phyloP scores from a whole-genome alignment of 2,113 vertebrate species.

The Ciconia stormi region DNA sequence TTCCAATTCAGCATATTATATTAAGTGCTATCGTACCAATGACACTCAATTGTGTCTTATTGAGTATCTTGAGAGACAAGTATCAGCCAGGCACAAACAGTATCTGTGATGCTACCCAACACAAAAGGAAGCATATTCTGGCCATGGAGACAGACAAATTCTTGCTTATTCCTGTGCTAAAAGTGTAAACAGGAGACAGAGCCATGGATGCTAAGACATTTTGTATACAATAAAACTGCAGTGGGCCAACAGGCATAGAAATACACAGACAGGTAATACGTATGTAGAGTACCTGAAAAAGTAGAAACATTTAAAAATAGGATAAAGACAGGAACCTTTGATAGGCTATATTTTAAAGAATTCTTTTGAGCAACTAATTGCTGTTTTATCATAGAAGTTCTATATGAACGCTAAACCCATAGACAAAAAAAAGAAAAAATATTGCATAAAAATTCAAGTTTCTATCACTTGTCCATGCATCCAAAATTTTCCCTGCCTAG shows the following conservation, averaged over 20 bases:
- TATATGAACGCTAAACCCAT: not conserved
- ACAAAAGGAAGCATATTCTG: not conserved
- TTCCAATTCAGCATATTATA: conserved; percentile 8
- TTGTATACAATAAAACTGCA: not conserved
- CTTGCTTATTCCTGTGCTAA: not conserved
- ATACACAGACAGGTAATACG: not conserved
- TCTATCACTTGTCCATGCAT: not conserved
- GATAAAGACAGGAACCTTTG: not conserved
- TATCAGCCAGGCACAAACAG: not conserved
- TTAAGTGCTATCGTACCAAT: not conserved
- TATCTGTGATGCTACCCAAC: not conserved
- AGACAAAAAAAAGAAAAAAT: not conserved
- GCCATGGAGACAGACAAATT: not conserved
- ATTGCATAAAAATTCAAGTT: not conserved
- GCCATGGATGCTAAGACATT: not conserved
- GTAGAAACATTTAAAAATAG: not conserved
- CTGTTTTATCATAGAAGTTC: not conserved
- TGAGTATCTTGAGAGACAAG: not conserved
- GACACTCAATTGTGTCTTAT: not conserved
- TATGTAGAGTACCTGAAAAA: not conserved
- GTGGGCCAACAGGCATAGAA: not conserved
- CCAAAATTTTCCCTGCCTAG: not conserved
- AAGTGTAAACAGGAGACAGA: not conserved
- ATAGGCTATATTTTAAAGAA: not conserved
- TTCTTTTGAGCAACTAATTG: not conserved